Conservation (phyloP, 2,113 vertebrate species). For the Tricholaema leucomelas region DNA sequence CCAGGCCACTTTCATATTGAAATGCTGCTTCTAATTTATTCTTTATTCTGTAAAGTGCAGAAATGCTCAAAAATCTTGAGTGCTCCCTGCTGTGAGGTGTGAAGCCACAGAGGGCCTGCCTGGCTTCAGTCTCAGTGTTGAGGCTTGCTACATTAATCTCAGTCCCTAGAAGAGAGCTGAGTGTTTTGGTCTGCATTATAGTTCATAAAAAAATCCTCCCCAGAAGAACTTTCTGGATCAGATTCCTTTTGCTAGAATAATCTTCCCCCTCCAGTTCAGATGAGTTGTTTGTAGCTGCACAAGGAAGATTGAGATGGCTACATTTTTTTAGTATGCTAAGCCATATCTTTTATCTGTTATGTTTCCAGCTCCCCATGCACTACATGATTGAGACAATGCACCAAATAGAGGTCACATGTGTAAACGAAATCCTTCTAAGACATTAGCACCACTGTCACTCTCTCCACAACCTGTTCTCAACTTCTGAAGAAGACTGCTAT, state of each 20-base stretch:
- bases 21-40: not conserved
- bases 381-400: not conserved
- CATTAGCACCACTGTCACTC: not conserved
- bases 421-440: constrained; percentile 30
- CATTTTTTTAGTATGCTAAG: not conserved
- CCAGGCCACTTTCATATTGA: not conserved
- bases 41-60: not conserved
- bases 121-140: not conserved
- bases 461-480: not conserved
- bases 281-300: not conserved
- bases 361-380: not conserved
- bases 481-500: not conserved
- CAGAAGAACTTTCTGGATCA: not conserved
- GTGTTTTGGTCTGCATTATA: not conserved
- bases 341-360: not conserved
- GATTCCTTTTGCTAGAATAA: not conserved
- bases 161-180: not conserved
- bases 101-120: not conserved
- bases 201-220: not conserved
- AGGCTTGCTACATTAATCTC: not conserved
- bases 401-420: constrained; percentile 12
- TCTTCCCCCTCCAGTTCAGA: not conserved
- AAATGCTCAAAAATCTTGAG: not conserved
- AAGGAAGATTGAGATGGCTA: not conserved
- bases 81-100: not conserved